Base-by-base conservation (phyloP, 2,888 invertebrate species). In the Torymus tubicola region DNA sequence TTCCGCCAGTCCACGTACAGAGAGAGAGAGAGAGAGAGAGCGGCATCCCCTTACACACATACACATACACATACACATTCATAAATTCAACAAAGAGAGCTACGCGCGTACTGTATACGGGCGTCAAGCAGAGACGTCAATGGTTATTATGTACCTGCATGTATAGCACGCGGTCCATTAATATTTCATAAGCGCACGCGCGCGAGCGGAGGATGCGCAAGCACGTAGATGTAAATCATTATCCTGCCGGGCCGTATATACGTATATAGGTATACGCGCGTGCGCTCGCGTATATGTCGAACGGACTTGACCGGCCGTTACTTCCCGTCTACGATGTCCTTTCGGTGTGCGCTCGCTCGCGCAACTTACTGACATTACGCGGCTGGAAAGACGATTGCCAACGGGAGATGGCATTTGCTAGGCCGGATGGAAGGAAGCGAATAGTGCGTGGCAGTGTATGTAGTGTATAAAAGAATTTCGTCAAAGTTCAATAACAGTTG, bases 161-260 rank as follows among this genome's bases (percentile, higher is more conserved):
- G 11, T 61, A 24, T 13, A 13, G 24, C 61, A 10, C 58, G 11
- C 61, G 31, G 52, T 50, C 53, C 67, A 75, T 75, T 75, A 75
- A 75, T 75, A 75, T 75, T 75, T 75, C 74, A 75, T 67, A 18
- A n/a, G 52, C 55, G 57, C 42, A 24, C 69, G 53, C 21, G 53
- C 21, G 4, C 24, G 68, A 2, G 69, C 24, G 68, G 68, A 68
- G 68, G 68, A 68, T 68, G 68, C 0, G 42, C 42, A 8, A 42
- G 42, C 74, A 67, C 58, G 74, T 75, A 75, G 67, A 75, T 75
- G 74, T 67, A 75, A 75, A 75, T 75, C 74, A 75, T 60, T 67
- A 52, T 57, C 31, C 64, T 42, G 50, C 16, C n/a, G 42, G 14
- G 4, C 8, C 1, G 16, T 24, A 5, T 24, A 5, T 69, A 31